These are phyloP conservation scores for Caenorhabditis drosophilae DNA, from an alignment of 2,888 invertebrate species.

Conservation along the genomic window DNA sequence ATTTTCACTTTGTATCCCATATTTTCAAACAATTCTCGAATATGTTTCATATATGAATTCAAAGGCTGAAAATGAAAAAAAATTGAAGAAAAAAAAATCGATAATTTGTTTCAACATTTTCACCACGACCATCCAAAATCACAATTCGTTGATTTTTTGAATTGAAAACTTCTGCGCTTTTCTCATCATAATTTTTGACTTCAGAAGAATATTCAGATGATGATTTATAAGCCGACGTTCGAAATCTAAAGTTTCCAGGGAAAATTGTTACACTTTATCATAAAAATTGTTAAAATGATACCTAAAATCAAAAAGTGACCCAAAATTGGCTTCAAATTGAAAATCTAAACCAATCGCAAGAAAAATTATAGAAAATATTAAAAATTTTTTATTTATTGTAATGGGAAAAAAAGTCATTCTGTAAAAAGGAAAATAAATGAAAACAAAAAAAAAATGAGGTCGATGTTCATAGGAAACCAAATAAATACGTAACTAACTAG, in stretches of 20 bases:
- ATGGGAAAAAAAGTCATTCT: not conserved
- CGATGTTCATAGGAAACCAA: too few species aligned
- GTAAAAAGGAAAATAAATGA: not conserved
- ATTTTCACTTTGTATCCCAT: conserved; percentile 75
- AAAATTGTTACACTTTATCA: too few species aligned
- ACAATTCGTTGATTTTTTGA: conserved; percentile 31
- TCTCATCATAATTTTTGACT: not conserved
- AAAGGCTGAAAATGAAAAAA: conserved; percentile 44
- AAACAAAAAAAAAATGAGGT: not conserved
- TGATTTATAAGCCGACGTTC: too few species aligned
- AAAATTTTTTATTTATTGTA: not conserved
- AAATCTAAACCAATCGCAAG: not conserved
- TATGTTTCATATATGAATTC: conserved; percentile 80
- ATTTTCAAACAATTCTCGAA: conserved; percentile 80
- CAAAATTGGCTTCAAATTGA: conserved; percentile 23
- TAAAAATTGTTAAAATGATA: not conserved
- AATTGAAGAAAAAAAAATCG: not conserved
- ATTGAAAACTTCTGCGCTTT: not conserved
- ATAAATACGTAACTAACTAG: not conserved
- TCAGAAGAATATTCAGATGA: too few species aligned
- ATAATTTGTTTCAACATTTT: conserved; percentile 38
- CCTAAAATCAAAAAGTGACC: conserved; percentile 21
- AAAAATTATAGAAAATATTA: not conserved
- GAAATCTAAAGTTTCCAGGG: too few species aligned
- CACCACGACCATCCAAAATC: conserved; percentile 53